These are phyloP conservation scores for Harpagoxenus sublaevis DNA, from an alignment of 2,888 invertebrate species.

Conservation along the genomic window DNA sequence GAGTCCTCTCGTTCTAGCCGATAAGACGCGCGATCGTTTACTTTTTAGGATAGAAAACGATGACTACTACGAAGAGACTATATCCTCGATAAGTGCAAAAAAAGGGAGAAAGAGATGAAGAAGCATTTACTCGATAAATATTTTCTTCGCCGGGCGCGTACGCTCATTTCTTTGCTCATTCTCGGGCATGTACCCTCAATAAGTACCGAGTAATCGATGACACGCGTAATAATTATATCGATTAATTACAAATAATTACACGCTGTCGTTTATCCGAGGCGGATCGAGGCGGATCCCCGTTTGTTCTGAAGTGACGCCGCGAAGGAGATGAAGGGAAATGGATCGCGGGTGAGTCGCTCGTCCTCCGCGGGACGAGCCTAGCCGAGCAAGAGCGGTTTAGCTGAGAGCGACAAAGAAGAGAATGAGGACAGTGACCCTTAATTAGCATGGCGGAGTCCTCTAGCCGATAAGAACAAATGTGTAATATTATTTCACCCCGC, in stretches of 20 bases:
- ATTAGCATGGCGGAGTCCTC: conserved; percentile 8
- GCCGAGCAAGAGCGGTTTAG: neutral
- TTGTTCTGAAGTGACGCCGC: conserved; percentile 11
- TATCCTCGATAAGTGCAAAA: conserved; percentile 64
- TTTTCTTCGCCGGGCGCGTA: conserved; percentile 50
- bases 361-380: neutral
- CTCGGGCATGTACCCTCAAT: conserved; percentile 52
- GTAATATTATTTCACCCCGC: conserved; percentile 12
- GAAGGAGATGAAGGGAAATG: conserved; percentile 37
- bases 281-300: conserved; percentile 4
- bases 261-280: neutral
- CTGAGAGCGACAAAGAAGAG: neutral
- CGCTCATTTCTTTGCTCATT: conserved; percentile 56
- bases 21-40: conserved; percentile 38
- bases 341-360: conserved; percentile 22
- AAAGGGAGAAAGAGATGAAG: conserved; percentile 21
- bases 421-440: neutral
- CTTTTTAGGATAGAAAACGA: conserved; percentile 31
- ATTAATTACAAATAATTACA: conserved; percentile 46
- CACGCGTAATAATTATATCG: conserved; percentile 50
- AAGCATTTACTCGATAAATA: conserved; percentile 67
- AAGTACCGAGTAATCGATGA: conserved; percentile 47
- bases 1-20: conserved; percentile 22
- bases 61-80: conserved; percentile 55
- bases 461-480: neutral